phyloP scores from a whole-genome alignment of 2,113 vertebrate genomes.

The cattle (Bos taurus) region ARS-UCD2.0 NC_037329.1:124787001-124787500 shows the following conservation, averaged over 20 bases:
- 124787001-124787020: not conserved
- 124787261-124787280: not conserved
- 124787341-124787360: not conserved
- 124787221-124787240: not conserved
- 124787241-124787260: not conserved
- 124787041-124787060: not conserved
- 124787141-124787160: not conserved
- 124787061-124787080: not conserved
- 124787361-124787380: not conserved
- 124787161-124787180: not conserved
- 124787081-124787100: not conserved
- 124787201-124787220: not conserved
- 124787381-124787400: not conserved
- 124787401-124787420: not conserved
- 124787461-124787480: not conserved
- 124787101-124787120: not conserved
- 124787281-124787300: not conserved
- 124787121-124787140: not conserved
- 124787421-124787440: not conserved
- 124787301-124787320: not conserved
- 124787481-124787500: conserved; percentile 13
- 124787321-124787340: not conserved
- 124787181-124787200: not conserved
- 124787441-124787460: not conserved
- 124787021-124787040: not conserved